Base-by-base conservation (phyloP, 2,797 vertebrate genomes). In the Lepus oiostolus region DNA sequence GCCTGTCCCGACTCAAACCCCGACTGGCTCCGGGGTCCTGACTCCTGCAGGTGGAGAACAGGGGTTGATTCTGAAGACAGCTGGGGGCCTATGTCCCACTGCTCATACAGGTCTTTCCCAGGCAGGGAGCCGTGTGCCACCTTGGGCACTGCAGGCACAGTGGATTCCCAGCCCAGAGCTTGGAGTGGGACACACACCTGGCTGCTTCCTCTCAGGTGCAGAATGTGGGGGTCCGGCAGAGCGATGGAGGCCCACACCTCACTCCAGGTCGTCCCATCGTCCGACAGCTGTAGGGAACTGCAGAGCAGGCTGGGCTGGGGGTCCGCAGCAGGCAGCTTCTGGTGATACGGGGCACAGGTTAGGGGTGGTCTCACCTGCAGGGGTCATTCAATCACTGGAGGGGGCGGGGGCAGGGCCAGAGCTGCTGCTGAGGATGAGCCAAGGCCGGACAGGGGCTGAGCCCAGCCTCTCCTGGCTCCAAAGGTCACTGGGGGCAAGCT, bases 161-260 rank as follows among this genome's bases (percentile, higher is more conserved):
- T 1, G 5, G 5, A 16, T 7, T 32, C n/a, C 42, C 1, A n/a
- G 28, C 32, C 19, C 97, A 99, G 99, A 5, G 42, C 67, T n/a
- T 42, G 21, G 26, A 85, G 30, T 13, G 2, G n/a, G 52, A 63
- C 32, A 90, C 83, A 0, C 97, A 99, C 99, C 99, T 99, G 99
- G 96, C 97, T 98, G 62, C 95, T 98, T 95, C 97, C 98, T 96
- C 99, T 99, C 54, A 99, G 95, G 96, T 98, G 98, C 75, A 99
- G 97, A 94, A 99, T 98, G 70, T 98, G 98, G 19, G 99, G 99
- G 90, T 99, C 99, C 1, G 98, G 95, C 95, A 98, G 98, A 76
- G 98, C 98, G 95, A 99, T 98, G 86, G 98, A 97, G 17, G 98
- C 98, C 99, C 99, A 99, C 96, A 98, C 98, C 97, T 99, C 99